These are phyloP conservation scores for Pituophis catenifer DNA, from an alignment of 2,113 vertebrate species.

Conservation along the genomic window DNA sequence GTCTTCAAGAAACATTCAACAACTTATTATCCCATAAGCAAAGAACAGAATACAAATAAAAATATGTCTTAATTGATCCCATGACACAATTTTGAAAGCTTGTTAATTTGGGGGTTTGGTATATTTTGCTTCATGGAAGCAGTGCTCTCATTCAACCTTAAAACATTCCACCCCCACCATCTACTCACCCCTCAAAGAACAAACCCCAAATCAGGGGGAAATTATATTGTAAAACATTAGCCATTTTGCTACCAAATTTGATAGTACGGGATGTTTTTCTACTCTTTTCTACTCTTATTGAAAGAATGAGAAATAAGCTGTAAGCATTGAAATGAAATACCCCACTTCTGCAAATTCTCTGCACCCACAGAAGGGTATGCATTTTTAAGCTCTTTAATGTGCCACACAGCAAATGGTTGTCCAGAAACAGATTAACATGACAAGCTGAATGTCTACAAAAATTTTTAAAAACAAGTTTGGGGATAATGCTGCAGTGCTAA, in stretches of 20 bases:
- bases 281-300: not conserved
- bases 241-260: not conserved
- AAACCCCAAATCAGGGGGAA: not conserved
- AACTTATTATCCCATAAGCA: not conserved
- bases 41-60: not conserved
- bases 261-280: not conserved
- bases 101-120: not conserved
- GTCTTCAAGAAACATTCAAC: not conserved
- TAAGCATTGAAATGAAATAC: not conserved
- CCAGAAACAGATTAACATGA: not conserved
- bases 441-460: not conserved
- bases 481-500: not conserved
- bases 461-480: not conserved
- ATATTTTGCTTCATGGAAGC: not conserved
- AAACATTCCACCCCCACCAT: not conserved
- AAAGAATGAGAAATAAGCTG: not conserved
- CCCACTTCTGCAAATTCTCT: not conserved
- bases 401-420: not conserved
- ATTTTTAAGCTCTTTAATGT: not conserved
- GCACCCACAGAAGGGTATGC: not conserved
- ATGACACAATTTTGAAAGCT: not conserved
- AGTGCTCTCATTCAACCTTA: not conserved
- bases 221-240: not conserved
- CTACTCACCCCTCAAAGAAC: not conserved
- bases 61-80: not conserved